Conservation (phyloP, 1,140 invertebrate genomes). For the Hylaeus volcanicus region DNA sequence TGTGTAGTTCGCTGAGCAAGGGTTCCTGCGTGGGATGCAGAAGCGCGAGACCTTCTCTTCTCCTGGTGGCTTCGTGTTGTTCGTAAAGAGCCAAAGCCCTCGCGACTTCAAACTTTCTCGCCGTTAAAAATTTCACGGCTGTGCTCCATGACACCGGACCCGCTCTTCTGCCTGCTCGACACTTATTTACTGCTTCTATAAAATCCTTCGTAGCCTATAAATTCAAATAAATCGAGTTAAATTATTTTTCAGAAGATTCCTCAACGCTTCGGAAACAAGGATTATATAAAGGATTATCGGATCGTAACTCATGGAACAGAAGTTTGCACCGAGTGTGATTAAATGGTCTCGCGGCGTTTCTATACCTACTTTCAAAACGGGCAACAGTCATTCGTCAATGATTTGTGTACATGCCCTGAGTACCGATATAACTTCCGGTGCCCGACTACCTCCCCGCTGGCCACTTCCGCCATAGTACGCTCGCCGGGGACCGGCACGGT, state of each 20-base stretch:
- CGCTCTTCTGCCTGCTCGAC: conserved; percentile 82
- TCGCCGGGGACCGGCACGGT: conserved; percentile 53
- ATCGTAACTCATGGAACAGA: conserved; percentile 2
- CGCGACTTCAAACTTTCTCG: conserved; percentile 95
- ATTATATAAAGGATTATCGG: background rate
- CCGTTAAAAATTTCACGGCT: conserved; percentile 96
- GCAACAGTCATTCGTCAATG: conserved; percentile 54
- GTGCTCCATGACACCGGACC: conserved; percentile 87
- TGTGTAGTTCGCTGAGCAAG: conserved; percentile 91
- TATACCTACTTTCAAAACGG: conserved; percentile 55
- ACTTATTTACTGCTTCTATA: conserved; percentile 87
- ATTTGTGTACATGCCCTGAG: conserved; percentile 68
- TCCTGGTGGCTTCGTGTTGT: conserved; percentile 93
- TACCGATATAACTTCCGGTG: conserved; percentile 77
- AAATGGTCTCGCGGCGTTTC: conserved; percentile 26
- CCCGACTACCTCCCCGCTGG: conserved; percentile 61
- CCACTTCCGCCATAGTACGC: conserved; percentile 61
- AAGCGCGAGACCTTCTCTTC: conserved; percentile 90
- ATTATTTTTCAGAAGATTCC: background rate
- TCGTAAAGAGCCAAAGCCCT: conserved; percentile 93
- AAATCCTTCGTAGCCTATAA: conserved; percentile 90
- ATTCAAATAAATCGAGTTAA: background rate
- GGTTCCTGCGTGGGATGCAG: conserved; percentile 91
- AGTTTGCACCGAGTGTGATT: background rate
- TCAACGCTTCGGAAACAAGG: background rate